These are phyloP conservation scores for Pogonomyrmex barbatus DNA, from an alignment of 1,140 invertebrate genomes.

Conservation along the genomic window DNA sequence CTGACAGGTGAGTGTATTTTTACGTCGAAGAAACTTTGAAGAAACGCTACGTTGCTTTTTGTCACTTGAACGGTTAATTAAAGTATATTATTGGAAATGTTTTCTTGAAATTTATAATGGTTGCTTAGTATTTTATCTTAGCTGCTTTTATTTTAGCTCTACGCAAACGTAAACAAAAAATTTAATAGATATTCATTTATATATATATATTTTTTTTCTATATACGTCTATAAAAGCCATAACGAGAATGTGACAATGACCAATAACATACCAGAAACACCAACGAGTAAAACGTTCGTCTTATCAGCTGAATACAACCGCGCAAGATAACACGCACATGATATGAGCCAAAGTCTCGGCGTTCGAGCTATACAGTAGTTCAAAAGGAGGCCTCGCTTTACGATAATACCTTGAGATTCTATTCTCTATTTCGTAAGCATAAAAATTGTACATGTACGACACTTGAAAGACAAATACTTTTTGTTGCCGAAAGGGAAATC, in stretches of 20 bases:
- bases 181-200: too few species aligned
- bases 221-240: neutral
- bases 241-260: neutral
- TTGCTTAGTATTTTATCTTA: neutral
- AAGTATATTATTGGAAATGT: neutral
- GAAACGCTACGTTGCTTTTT: too few species aligned
- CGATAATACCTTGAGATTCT: neutral
- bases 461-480: conserved; percentile 7
- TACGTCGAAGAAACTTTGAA: too few species aligned
- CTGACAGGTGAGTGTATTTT: too few species aligned
- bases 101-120: neutral
- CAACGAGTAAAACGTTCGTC: too few species aligned
- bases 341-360: neutral
- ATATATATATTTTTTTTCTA: neutral
- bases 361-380: neutral
- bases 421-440: neutral
- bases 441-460: neutral
- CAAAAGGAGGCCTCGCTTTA: neutral
- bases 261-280: neutral
- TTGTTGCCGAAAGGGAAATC: neutral
- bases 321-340: neutral
- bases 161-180: neutral
- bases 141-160: too few species aligned
- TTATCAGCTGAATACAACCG: conserved; percentile 3
- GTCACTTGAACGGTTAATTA: too few species aligned